Evolutionary conservation across 1,140 invertebrate genomes (phyloP).

Genomic region (Papilio machaon): DNA sequence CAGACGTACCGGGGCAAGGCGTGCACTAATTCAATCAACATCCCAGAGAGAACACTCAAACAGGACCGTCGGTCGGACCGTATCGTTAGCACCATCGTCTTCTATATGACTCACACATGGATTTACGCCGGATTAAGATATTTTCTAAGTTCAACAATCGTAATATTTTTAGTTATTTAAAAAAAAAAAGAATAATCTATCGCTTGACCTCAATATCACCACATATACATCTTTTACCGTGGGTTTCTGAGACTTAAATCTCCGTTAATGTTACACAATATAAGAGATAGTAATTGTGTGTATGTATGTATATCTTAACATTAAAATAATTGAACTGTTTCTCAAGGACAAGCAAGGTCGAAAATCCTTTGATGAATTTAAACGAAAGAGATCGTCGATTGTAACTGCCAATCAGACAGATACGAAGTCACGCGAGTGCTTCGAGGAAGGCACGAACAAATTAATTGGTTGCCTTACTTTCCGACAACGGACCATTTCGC

Average conservation of each 20-base stretch:
- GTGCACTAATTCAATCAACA: constrained; percentile 34
- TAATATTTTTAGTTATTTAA: not conserved
- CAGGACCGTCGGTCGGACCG: not conserved
- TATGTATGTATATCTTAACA: not conserved
- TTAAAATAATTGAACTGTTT: not conserved
- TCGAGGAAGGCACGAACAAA: not conserved
- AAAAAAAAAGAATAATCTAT: not conserved
- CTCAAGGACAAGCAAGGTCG: constrained; percentile 22
- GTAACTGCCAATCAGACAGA: constrained; percentile 26
- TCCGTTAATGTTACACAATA: not conserved
- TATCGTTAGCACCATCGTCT: not conserved
- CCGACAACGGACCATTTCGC: not conserved
- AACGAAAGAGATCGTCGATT: constrained; percentile 6
- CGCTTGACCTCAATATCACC: not conserved
- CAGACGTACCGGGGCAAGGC: not conserved
- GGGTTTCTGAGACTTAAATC: too few species aligned
- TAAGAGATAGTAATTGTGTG: not conserved
- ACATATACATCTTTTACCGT: too few species aligned
- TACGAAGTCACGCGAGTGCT: not conserved
- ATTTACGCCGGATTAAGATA: not conserved
- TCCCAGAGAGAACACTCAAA: constrained; percentile 13
- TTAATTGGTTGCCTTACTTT: constrained; percentile 16
- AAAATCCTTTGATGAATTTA: constrained; percentile 3
- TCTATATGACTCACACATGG: not conserved
- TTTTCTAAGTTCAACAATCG: not conserved